Conservation (phyloP, 2,888 invertebrate genomes). For the Tanytarsus gracilentus region DNA sequence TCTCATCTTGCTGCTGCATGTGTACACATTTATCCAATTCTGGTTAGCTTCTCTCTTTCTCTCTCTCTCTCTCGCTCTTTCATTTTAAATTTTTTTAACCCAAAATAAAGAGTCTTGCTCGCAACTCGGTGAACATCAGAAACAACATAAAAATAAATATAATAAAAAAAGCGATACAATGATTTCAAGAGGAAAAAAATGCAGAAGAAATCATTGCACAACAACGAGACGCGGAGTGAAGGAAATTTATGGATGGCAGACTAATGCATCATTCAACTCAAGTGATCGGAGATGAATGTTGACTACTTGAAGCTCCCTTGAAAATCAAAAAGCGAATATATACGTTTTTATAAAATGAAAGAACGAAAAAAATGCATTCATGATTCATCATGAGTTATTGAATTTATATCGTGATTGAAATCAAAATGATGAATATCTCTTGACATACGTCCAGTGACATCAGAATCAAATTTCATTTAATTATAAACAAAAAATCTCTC, state of each 20-base stretch:
- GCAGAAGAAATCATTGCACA: not conserved
- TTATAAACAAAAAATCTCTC: too few species aligned
- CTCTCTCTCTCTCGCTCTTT: too few species aligned
- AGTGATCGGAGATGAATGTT: not conserved
- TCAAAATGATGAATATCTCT: too few species aligned
- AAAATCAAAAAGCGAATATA: not conserved
- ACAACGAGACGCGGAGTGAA: too few species aligned
- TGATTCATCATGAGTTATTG: constrained; percentile 12
- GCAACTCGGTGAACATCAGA: constrained; percentile 25
- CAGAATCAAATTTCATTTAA: too few species aligned
- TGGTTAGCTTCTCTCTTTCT: too few species aligned
- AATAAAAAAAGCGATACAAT: constrained; percentile 1
- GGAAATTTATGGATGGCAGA: constrained; percentile 15
- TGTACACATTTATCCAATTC: not conserved
- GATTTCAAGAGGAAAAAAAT: constrained; percentile 7
- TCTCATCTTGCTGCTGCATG: not conserved
- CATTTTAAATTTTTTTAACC: not conserved
- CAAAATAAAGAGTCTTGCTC: constrained; percentile 17
- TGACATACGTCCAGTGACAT: too few species aligned
- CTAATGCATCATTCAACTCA: constrained; percentile 11
- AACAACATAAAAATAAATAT: constrained; percentile 22
- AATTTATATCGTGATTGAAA: not conserved
- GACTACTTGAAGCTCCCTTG: not conserved
- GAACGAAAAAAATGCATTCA: not conserved
- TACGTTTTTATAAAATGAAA: not conserved